Percentiles rank a stretch among this genome's conserved stretches.
phyloP scores from a whole-genome alignment of 2,888 invertebrate genomes.

The Sminthurides aquaticus region DNA sequence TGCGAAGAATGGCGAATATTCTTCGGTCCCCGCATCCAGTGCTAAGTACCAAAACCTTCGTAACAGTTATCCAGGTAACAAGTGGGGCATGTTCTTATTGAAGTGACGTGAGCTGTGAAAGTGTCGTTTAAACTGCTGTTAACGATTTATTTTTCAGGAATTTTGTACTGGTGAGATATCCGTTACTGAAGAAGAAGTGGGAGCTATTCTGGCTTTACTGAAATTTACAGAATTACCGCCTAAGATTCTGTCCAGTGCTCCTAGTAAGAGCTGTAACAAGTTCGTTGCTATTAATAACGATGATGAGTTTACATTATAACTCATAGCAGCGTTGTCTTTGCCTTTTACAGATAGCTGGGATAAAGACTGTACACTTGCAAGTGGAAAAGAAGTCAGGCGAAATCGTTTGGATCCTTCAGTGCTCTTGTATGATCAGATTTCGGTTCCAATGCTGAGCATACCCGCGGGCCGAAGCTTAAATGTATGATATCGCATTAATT shows the following conservation, averaged over 20 bases:
- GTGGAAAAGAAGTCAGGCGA: slow-evolving; percentile 38
- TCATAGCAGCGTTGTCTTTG: not conserved
- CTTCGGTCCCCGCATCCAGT: slow-evolving; percentile 37
- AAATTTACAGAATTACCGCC: slow-evolving; percentile 39
- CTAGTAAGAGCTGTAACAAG: slow-evolving; percentile 30
- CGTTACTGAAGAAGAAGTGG: slow-evolving; percentile 38
- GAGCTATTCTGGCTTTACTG: slow-evolving; percentile 36
- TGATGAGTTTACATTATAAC: not conserved
- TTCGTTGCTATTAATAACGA: not conserved
- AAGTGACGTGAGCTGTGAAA: too few relatives aligned
- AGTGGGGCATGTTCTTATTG: too few relatives aligned
- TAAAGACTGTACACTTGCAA: slow-evolving; percentile 38
- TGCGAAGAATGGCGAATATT: slow-evolving; percentile 33
- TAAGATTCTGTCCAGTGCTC: slow-evolving; percentile 38
- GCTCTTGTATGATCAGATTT: slow-evolving; percentile 40
- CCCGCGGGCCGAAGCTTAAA: slow-evolving; percentile 35
- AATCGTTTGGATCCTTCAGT: slow-evolving; percentile 42
- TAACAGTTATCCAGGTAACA: slow-evolving; percentile 41
- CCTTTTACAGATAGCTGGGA: slow-evolving; percentile 38
- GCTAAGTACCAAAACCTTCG: slow-evolving; percentile 36
- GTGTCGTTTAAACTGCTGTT: not conserved
- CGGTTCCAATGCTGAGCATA: slow-evolving; percentile 40
- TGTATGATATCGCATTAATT: slow-evolving; percentile 22
- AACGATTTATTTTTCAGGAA: slow-evolving; percentile 29
- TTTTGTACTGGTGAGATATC: slow-evolving; percentile 38